Percentiles rank a stretch among this genome's conserved stretches.
Evolutionary conservation across 2,797 vertebrate genomes (phyloP).

Genomic region (Synaphobranchus kaupii): DNA sequence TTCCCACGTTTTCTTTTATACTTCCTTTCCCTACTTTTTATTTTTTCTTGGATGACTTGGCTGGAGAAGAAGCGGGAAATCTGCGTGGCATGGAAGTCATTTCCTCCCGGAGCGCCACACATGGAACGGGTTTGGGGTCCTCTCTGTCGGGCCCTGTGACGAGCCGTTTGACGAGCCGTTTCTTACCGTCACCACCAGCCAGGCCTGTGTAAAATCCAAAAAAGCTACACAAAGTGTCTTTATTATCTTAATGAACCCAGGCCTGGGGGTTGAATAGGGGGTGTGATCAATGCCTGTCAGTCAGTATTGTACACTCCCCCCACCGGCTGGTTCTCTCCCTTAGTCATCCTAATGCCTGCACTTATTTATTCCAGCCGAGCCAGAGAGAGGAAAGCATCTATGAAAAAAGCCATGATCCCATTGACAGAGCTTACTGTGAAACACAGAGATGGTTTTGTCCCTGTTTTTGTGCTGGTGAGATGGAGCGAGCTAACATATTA

Average conservation of each 20-base stretch:
- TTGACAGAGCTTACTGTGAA: too few relatives aligned
- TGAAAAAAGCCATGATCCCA: not conserved
- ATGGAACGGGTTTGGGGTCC: constrained; percentile 57
- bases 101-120: constrained; percentile 61
- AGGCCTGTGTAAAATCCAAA: not conserved
- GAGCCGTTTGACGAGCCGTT: constrained; percentile 31
- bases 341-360: not conserved
- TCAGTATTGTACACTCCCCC: constrained; percentile 1
- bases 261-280: not conserved
- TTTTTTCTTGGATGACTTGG: constrained; percentile 57
- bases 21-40: not conserved
- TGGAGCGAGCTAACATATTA: constrained; percentile 8
- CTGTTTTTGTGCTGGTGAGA: constrained; percentile 1
- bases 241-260: constrained; percentile 9
- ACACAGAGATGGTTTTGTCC: not conserved
- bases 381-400: not conserved
- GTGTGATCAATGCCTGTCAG: not conserved
- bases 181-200: not conserved
- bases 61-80: constrained; percentile 55
- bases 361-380: not conserved
- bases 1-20: constrained; percentile 50
- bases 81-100: constrained; percentile 62
- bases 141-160: constrained; percentile 28
- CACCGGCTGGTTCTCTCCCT: not conserved
- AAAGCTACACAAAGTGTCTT: constrained; percentile 3